Evolutionary conservation across 1,140 invertebrate genomes (phyloP).

Genomic region (Sitobion miscanthi): DNA sequence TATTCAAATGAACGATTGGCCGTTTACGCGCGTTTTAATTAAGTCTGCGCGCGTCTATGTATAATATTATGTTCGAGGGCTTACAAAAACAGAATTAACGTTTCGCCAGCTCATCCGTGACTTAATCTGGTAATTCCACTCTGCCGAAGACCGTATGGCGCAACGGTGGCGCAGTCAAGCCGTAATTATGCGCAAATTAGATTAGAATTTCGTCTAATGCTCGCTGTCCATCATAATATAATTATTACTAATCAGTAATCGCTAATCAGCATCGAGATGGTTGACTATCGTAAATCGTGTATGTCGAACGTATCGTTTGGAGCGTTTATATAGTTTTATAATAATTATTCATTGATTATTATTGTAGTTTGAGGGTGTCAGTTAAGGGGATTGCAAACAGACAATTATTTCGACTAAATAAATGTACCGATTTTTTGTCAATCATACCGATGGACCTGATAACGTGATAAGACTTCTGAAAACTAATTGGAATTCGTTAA

Average conservation of each 20-base stretch:
- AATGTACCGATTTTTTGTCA: too few relatives aligned
- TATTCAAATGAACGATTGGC: neutral
- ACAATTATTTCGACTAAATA: too few relatives aligned
- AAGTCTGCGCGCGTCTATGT: neutral
- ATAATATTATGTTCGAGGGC: neutral
- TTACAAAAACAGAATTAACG: conserved; percentile 24
- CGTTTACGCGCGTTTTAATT: neutral
- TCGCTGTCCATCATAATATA: neutral
- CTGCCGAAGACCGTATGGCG: neutral
- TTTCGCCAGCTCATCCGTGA: neutral
- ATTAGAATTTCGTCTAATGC: neutral
- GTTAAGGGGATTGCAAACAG: too few relatives aligned
- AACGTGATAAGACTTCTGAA: too few relatives aligned
- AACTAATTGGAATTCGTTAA: too few relatives aligned
- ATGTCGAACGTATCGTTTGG: neutral
- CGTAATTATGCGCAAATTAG: neutral
- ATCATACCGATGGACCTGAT: too few relatives aligned
- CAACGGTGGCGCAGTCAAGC: neutral
- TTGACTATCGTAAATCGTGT: neutral
- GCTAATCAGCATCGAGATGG: neutral
- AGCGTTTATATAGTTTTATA: neutral
- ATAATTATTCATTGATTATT: neutral
- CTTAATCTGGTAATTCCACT: neutral
- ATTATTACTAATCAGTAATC: neutral
- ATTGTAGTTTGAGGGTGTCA: neutral